Percentiles rank a stretch among this genome's conserved stretches.
Evolutionary conservation across 2,113 vertebrate species (phyloP).

Genomic region (Cynoglossus semilaevis): DNA sequence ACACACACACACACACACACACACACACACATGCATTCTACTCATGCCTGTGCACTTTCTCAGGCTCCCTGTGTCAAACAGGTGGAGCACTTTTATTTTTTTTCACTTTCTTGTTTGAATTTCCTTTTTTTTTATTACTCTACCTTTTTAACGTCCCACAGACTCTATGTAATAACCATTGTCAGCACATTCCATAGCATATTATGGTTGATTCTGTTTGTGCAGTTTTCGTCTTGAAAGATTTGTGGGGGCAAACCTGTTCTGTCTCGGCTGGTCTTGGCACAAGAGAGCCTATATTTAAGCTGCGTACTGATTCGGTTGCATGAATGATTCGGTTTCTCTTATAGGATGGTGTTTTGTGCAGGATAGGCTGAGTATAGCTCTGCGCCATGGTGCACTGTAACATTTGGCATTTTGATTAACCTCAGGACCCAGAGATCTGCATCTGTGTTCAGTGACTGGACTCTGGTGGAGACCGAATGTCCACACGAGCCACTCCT

Average conservation of each 20-base stretch:
- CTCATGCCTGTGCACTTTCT: conserved; percentile 76
- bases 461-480: conserved; percentile 8
- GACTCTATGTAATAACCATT: no score
- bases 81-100: conserved; percentile 64
- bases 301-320: conserved; percentile 12
- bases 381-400: conserved; percentile 31
- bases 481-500: conserved; percentile 10
- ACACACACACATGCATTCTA: conserved; percentile 51
- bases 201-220: no score
- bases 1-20: conserved; percentile 22
- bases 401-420: conserved; percentile 69
- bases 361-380: conserved; percentile 43
- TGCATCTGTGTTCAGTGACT: conserved; percentile 8
- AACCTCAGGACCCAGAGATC: conserved; percentile 36
- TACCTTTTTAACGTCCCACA: conserved; percentile 5
- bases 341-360: conserved; percentile 34
- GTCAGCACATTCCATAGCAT: no score
- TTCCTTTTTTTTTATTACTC: conserved; percentile 10
- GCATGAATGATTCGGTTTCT: conserved; percentile 40
- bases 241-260: neutral
- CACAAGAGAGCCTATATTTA: conserved; percentile 15
- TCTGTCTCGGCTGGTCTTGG: neutral
- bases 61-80: conserved; percentile 76
- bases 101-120: conserved; percentile 20
- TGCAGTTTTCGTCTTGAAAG: neutral